Base-by-base conservation (phyloP, 1,140 invertebrate species). In the Leptinotarsa lineolata region DNA sequence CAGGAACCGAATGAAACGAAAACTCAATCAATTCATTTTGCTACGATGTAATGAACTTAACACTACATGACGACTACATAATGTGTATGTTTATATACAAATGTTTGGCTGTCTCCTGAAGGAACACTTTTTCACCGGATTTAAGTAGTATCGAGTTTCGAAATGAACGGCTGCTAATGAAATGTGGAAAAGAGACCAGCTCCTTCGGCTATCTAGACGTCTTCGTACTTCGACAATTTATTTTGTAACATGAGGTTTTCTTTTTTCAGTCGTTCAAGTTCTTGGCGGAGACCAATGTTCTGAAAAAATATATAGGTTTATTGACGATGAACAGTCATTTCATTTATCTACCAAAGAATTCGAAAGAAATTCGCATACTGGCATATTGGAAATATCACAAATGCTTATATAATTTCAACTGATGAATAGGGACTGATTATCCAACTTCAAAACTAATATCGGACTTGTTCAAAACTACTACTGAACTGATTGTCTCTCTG, bases 231-330 rank as follows among this genome's bases (percentile, higher is more conserved):
- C 81, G 92, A 91, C 84, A 97, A 86, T 87, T 94, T 92, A 83
- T 94, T 93, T 83, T 94, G 92, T 80, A 97, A 88, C 83, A 93
- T 88, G 85, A 92, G 89, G 85, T 97, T 97, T 87, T 97, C 95
- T 86, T 95, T 95, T 87, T 94, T 94, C 84, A 97, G 87, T 85
- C 93, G 88, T 85, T 95, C 94, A 83, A 95, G 86, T 85, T 95
- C 93, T 86, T 94, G 92, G 82, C 93, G 91, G 82, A 95, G 87
- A 79, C 91, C 92, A 88, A 94, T 89, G 81, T 95, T 95, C 93
- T 95, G 86, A 24, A 77, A 54, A 72, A 77, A 77, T 70, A 76
- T 5, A 8, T 21, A 5, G 15, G 20, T 61, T 18, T 68, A 12
- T 48, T 39, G 30, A 39, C 2, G 8, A 30, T 39, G 30, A 11